Conservation (phyloP, 2,113 vertebrate species). For the Nycticorax nycticorax region DNA sequence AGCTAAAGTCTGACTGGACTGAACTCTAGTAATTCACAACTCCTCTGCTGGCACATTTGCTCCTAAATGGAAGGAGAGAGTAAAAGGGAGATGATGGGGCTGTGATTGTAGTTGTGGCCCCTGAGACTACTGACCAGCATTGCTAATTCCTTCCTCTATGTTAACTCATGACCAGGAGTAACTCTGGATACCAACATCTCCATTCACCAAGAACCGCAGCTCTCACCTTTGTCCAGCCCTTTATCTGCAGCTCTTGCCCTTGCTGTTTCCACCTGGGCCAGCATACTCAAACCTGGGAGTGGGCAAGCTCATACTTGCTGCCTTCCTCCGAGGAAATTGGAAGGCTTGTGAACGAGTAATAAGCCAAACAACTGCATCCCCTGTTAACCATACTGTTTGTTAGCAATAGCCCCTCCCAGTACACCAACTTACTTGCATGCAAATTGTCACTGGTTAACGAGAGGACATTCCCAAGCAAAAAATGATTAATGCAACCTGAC, state of each 20-base stretch:
- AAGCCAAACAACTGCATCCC: neutral
- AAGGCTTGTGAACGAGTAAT: neutral
- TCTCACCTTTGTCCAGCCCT: neutral
- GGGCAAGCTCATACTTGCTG: neutral
- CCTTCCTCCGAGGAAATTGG: neutral
- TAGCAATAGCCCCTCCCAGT: neutral
- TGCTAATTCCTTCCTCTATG: neutral
- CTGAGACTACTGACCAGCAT: neutral
- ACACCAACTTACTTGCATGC: neutral
- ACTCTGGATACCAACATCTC: neutral
- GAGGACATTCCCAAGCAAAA: neutral
- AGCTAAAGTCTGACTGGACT: neutral
- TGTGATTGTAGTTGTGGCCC: neutral
- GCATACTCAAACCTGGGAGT: rapidly evolving
- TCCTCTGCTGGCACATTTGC: neutral
- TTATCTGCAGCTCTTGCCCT: neutral
- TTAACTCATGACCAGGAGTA: neutral
- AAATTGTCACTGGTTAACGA: neutral
- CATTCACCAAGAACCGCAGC: neutral
- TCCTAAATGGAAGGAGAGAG: neutral
- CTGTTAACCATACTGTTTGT: neutral
- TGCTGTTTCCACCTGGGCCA: neutral
- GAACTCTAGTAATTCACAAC: neutral
- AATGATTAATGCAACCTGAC: neutral
- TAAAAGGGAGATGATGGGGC: neutral